phyloP scores from a whole-genome alignment of 2,797 vertebrate species.

The Meriones psammophilus region DNA sequence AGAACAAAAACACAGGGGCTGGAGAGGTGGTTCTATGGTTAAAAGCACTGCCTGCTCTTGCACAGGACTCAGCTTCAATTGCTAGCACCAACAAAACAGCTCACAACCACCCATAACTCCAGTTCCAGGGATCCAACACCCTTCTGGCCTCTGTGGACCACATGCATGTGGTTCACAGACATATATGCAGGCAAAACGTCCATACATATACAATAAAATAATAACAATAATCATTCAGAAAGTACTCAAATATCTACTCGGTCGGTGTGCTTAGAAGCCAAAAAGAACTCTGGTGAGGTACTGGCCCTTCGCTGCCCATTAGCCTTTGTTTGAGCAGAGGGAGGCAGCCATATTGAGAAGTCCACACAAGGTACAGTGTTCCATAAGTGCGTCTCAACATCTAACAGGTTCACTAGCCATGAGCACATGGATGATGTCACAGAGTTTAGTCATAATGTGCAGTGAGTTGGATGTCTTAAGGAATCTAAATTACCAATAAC shows the following conservation, averaged over 20 bases:
- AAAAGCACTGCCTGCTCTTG: background rate
- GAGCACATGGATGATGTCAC: background rate
- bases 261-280: background rate
- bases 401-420: background rate
- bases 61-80: background rate
- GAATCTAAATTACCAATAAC: background rate
- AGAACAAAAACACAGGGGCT: no score
- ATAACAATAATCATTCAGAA: background rate
- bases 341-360: background rate
- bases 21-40: background rate
- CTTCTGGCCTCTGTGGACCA: background rate
- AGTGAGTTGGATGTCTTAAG: background rate
- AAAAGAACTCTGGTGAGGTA: background rate
- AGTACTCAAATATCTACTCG: background rate
- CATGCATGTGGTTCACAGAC: background rate
- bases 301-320: background rate
- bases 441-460: background rate
- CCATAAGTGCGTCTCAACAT: background rate
- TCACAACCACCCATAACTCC: background rate
- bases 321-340: background rate
- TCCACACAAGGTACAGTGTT: background rate
- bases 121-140: no score
- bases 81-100: background rate
- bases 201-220: background rate
- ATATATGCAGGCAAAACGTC: background rate